Base-by-base conservation (phyloP, 2,797 vertebrate species). In the Acridotheres tristis region DNA sequence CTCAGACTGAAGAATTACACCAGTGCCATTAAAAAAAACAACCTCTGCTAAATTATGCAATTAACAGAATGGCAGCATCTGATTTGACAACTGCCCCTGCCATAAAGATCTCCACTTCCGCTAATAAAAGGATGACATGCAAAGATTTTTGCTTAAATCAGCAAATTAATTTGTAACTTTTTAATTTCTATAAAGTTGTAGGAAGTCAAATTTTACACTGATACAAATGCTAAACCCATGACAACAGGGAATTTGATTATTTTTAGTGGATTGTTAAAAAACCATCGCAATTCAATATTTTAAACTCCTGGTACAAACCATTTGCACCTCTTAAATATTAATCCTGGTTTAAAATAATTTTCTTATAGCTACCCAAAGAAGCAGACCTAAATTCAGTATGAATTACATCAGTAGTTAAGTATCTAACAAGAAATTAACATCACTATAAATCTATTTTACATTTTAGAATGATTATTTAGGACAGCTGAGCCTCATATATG, bases 401-500 rank as follows among this genome's bases (percentile, higher is more conserved):
- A 93, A 93, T 94, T 85, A 96, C 93, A 97, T 91, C 83, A 95
- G 92, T 85, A 95, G 94, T 96, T 95, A 92, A 93, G 62, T 92
- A 96, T 97, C 94, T 94, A 95, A 97, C 77, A 90, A 92, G 92
- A 96, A 96, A 96, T 81, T 55, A 96, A 94, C 90, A 97, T 96
- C 82, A 78, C 65, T 93, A 91, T 95, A 96, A 97, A 97, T 97
- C 94, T 90, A 96, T 75, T 97, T 91, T 94, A 94, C 77, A 94
- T 95, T 97, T 97, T 96, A 95, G 94, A 85, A 81, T 88, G 84
- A 96, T 96, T 96, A 88, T 95, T 94, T 91, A 94, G 96, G 96
- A 97, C 97, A 98, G 97, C 97, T 98, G 97, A 97, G 96, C 55
- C 78, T 96, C 95, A 95, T 89, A 95, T 61, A 88, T 97, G 88